Base-by-base conservation (phyloP, 1,140 invertebrate genomes). In the Bicyclus anynana region DNA sequence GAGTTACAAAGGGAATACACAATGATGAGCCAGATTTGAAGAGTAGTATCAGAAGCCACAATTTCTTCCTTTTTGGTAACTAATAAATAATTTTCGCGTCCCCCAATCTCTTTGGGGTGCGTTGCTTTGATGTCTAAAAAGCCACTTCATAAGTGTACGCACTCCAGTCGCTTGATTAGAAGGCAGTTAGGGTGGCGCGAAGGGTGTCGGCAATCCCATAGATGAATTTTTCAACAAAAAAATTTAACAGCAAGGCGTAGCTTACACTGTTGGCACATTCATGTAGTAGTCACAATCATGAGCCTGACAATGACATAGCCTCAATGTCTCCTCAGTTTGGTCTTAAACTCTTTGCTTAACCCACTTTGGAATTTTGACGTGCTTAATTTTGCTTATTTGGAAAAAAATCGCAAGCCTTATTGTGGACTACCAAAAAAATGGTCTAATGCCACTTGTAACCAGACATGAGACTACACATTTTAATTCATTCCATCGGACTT, bases 21-120 rank as follows among this genome's bases (percentile, higher is more conserved):
- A 60, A 60, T 35, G 58, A 65, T 64, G 64, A 69, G 62, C 55
- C 60, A 59, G 56, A 62, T 62, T 63, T 53, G 54, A 55, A 38
- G 60, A 66, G 62, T 69, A 61, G 52, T 61, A 50, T 65, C 44
- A 61, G 59, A 58, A 57, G 53, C 64, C 59, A 16, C 50, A 62
- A 61, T 62, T 54, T 55, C 37, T 48, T 57, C 35, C 52, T 62
- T 72, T 76, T 68, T 40, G 60, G 65, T 46, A 52, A 64, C 66
- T 74, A 76, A 76, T 79, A 74, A 79, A 74, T 74, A 72, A 74
- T 79, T 74, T 76, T 72, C 63, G 59, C 60, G 49, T 59, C 68
- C 68, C 59, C 62, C 56, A 59, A 62, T 66, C 53, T 65, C 63
- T 60, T 65, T 62, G 68, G 68, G 72, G 62, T 64, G 42, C 17